Evolutionary conservation across 2,888 invertebrate genomes (phyloP), one percentile per base, ranked within the genome.

Genomic region (Zonitis immaculata): DNA sequence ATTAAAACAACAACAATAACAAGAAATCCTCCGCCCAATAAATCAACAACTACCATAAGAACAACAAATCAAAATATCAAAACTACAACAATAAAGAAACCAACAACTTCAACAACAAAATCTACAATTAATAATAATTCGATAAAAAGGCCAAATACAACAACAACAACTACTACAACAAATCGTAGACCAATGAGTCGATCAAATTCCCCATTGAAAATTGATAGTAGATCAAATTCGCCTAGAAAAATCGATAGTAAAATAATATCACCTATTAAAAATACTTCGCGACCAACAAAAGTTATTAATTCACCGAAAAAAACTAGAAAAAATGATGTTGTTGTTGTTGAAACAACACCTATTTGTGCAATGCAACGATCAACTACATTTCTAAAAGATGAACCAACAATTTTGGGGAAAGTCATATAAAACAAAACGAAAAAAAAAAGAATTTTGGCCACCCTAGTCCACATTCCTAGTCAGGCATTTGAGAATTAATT

Each of bases 341-440:
- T 6, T 49, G 44, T 9, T 44, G 48, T 53, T 5, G 47, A 49
- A 20, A 26, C 28, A 1, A 35, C 32, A 27, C 65, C 63, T 42
- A 54, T 59, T 22, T 61, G 66, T 14, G 58, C 63, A 8, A 78
- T 83, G 77, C 79, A 80, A 57, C 80, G 88, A 42, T 89, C 88
- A 0, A 86, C 85, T 14, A 89, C 89, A 0, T 88, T 88, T 68
- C 74, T 87, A 14, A 88, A 88, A 71, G 88, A 88, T 61, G 87
- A 88, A 71, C 87, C 88, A 1, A 86, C 85, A 16, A 78, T 84
- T 67, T 71, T 83, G 56, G 79, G 79, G 50, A 81, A 78, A 63
- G 65, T 71, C 16, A 60, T 63, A 30, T 67, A 62, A 63, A 39
- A 51, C 6, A 22, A 44, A 44, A 44, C 52, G 43, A 54, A 51